Evolutionary conservation across 2,888 invertebrate genomes (phyloP).

Genomic region (Oligia latruncula): DNA sequence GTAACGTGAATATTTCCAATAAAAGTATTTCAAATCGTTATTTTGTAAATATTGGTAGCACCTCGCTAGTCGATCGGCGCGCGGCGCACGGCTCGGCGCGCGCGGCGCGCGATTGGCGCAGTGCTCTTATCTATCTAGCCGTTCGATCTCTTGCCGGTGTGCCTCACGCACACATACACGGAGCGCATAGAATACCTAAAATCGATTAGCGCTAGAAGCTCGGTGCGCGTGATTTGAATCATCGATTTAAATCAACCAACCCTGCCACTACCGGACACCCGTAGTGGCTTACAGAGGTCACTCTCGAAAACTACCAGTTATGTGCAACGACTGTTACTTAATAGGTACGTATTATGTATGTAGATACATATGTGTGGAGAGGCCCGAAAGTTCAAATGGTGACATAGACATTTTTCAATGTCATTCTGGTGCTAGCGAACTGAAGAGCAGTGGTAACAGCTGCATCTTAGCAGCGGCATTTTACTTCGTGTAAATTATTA

Average conservation of each 20-base stretch:
- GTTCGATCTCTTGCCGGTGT: too few species aligned
- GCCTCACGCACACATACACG: too few species aligned
- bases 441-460: not conserved
- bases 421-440: conserved; percentile 21
- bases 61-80: too few species aligned
- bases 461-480: not conserved
- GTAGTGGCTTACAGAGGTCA: conserved; percentile 24
- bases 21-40: too few species aligned
- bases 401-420: conserved; percentile 26
- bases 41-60: too few species aligned
- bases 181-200: too few species aligned
- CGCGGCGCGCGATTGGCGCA: too few species aligned
- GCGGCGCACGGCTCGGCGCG: too few species aligned
- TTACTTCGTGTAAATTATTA: not conserved
- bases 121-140: too few species aligned
- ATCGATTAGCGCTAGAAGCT: too few species aligned
- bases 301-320: conserved; percentile 30
- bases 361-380: conserved; percentile 6
- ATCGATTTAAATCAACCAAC: not conserved
- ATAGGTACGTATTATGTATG: conserved; percentile 25
- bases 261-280: conserved; percentile 15
- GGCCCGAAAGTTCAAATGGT: conserved; percentile 33
- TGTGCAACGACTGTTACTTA: conserved; percentile 44
- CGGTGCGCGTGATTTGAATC: not conserved
- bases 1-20: too few species aligned